Conservation (phyloP, 2,888 invertebrate species). For the Theretra japonica region DNA sequence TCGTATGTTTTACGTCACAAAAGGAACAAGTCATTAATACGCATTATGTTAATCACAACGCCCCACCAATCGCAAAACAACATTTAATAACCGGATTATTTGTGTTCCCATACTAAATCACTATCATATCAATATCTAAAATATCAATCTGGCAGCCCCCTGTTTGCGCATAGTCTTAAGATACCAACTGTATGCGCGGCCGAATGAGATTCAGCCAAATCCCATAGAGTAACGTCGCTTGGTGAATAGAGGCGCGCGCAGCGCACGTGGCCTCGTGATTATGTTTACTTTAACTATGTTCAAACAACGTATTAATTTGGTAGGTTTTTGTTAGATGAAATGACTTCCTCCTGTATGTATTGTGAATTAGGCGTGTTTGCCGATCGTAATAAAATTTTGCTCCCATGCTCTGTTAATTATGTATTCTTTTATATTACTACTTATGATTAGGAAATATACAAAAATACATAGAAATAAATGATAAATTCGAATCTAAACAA, state of each 20-base stretch:
- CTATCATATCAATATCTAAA: constrained; percentile 81
- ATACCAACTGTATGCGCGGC: constrained; percentile 66
- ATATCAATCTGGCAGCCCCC: constrained; percentile 77
- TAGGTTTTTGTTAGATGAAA: constrained; percentile 70
- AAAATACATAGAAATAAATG: no score
- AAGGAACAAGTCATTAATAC: not conserved
- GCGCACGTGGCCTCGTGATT: constrained; percentile 77
- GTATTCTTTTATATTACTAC: not conserved
- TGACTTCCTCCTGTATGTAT: constrained; percentile 66
- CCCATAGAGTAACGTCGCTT: constrained; percentile 63
- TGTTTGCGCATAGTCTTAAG: constrained; percentile 81
- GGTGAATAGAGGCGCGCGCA: constrained; percentile 71
- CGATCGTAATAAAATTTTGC: not conserved
- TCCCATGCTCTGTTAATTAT: constrained; percentile 1
- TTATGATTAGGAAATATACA: not conserved
- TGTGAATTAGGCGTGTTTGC: constrained; percentile 18
- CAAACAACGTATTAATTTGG: constrained; percentile 85
- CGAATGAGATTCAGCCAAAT: constrained; percentile 79
- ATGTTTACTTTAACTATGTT: constrained; percentile 81
- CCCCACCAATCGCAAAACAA: constrained; percentile 10
- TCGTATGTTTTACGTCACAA: not conserved
- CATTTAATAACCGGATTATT: constrained; percentile 62
- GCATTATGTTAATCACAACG: constrained; percentile 12
- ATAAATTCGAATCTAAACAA: no score
- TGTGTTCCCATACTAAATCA: constrained; percentile 79